Percentiles rank a stretch among this genome's conserved stretches.
phyloP scores from a whole-genome alignment of 2,113 vertebrate genomes.

The Oceanodroma tethys region DNA sequence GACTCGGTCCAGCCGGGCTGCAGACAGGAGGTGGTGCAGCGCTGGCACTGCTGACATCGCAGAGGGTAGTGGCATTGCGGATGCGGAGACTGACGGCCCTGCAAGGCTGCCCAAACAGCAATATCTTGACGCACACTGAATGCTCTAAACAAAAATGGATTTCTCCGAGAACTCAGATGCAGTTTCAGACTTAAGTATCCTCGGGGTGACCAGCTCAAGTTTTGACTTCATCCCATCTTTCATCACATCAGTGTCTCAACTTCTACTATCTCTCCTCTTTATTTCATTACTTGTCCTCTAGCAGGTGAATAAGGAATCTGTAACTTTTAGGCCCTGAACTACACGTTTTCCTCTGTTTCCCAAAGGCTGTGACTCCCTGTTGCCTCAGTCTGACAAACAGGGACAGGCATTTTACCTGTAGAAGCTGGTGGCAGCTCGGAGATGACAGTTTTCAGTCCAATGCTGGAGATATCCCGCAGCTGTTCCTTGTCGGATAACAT shows the following conservation, averaged over 20 bases:
- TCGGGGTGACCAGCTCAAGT: not conserved
- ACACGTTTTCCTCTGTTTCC: accelerated
- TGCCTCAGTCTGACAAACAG: not conserved
- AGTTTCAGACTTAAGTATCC: not conserved
- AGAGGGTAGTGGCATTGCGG: not conserved
- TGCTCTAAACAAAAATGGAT: not conserved
- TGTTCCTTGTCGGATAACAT: conserved; percentile 94
- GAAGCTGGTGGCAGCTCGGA: conserved; percentile 84
- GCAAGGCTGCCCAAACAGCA: not conserved
- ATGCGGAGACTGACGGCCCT: not conserved
- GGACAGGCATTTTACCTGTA: conserved; percentile 72
- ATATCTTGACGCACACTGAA: accelerated
- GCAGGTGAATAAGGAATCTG: not conserved
- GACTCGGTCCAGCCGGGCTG: not conserved
- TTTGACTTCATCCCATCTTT: not conserved
- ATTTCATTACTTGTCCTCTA: not conserved
- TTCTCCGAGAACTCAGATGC: not conserved
- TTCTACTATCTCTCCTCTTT: not conserved
- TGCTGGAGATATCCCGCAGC: conserved; percentile 92
- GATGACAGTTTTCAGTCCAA: conserved; percentile 92
- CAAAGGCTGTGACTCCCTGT: not conserved
- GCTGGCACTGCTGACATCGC: not conserved
- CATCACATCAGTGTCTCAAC: not conserved
- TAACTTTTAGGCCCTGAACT: not conserved
- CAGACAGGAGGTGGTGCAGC: not conserved